phyloP scores from a whole-genome alignment of 1,140 invertebrate genomes.

The Polyergus mexicanus region DNA sequence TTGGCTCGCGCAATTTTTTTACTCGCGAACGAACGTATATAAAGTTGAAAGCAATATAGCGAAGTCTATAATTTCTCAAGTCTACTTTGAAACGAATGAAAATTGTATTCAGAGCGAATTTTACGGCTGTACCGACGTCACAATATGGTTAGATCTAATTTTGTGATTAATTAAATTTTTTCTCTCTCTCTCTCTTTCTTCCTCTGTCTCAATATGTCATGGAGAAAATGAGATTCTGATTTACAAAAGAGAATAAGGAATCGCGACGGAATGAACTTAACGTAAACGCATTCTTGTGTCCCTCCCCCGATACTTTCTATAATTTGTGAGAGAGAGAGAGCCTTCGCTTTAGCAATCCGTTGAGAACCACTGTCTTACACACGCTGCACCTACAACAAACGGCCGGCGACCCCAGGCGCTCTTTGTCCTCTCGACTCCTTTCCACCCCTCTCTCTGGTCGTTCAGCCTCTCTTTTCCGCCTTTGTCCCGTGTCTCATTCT shows the following conservation, averaged over 20 bases:
- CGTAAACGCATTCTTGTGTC: background rate
- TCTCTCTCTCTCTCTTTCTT: background rate
- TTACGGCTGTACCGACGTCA: background rate
- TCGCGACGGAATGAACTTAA: background rate
- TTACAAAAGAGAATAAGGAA: background rate
- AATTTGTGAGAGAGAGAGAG: background rate
- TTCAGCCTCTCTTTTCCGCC: slow-evolving; percentile 49
- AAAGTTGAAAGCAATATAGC: background rate
- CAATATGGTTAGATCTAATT: slow-evolving; percentile 18
- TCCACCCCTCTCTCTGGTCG: slow-evolving; percentile 1
- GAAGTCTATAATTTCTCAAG: slow-evolving; percentile 28
- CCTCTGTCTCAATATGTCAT: background rate
- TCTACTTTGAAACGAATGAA: slow-evolving; percentile 2
- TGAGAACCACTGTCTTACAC: slow-evolving; percentile 64
- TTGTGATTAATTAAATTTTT: background rate
- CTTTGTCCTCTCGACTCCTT: slow-evolving; percentile 74
- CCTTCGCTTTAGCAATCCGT: background rate
- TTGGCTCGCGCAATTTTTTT: slow-evolving; percentile 31
- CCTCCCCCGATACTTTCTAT: background rate
- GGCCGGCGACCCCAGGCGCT: slow-evolving; percentile 77
- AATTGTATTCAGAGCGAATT: slow-evolving; percentile 11
- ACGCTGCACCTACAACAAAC: slow-evolving; percentile 77
- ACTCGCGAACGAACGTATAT: background rate
- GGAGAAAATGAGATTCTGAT: background rate
- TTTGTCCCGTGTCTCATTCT: slow-evolving; percentile 55